Percentiles rank a stretch among this genome's conserved stretches.
These are phyloP conservation scores for Ophonus ardosiacus DNA, from an alignment of 2,888 invertebrate species.

Conservation along the genomic window DNA sequence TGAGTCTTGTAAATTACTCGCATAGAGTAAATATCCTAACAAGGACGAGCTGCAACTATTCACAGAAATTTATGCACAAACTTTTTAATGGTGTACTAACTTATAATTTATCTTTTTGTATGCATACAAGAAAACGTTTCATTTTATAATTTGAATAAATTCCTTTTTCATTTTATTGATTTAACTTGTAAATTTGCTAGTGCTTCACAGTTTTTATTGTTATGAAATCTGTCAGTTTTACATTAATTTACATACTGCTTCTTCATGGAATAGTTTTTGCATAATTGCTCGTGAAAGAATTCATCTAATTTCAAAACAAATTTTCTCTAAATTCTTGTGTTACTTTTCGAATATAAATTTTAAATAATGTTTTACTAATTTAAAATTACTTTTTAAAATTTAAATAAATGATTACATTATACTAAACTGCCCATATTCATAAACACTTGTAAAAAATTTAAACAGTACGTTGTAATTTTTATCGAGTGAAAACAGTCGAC, in stretches of 20 bases:
- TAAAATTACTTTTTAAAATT: not conserved
- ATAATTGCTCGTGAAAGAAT: not conserved
- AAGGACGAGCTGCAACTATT: conserved; percentile 17
- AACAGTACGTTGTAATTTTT: too few relatives aligned
- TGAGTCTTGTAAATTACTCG: not conserved
- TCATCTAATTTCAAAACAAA: not conserved
- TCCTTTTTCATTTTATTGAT: conserved; percentile 35
- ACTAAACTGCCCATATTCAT: too few relatives aligned
- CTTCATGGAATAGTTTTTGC: conserved; percentile 22
- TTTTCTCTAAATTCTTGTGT: not conserved
- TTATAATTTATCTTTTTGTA: conserved; percentile 36
- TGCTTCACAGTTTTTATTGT: conserved; percentile 9
- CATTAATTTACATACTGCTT: conserved; percentile 33
- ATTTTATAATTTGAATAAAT: conserved; percentile 30
- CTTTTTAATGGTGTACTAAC: conserved; percentile 6
- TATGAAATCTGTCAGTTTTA: conserved; percentile 16
- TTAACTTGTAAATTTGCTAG: conserved; percentile 18
- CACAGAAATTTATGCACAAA: conserved; percentile 22
- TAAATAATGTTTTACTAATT: not conserved
- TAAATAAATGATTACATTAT: not conserved
- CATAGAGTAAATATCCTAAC: conserved; percentile 13
- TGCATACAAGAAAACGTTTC: conserved; percentile 25
- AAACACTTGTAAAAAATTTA: too few relatives aligned
- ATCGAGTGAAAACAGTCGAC: too few relatives aligned
- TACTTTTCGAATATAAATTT: not conserved